A percentile compares a stretch with the other conserved stretches of the same genome.
Conservation (phyloP, 2,888 invertebrate genomes). For the Philonicus albiceps region DNA sequence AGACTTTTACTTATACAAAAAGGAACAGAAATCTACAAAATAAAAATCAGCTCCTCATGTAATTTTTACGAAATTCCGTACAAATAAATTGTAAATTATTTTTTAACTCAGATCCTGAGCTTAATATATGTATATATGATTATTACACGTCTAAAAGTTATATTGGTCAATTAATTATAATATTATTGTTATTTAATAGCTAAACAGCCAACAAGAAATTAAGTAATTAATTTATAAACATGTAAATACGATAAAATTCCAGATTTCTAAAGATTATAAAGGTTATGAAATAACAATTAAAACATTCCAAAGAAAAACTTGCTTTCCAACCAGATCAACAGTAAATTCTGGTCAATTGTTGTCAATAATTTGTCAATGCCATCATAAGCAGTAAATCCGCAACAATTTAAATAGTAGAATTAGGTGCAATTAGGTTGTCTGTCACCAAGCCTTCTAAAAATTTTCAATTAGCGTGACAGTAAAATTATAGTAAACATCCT, state of each 20-base stretch:
- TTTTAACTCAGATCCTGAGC: no score
- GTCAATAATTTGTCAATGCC: not conserved
- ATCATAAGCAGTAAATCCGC: not conserved
- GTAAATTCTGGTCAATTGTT: not conserved
- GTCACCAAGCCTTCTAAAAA: not conserved
- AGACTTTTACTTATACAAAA: no score
- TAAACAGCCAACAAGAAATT: not conserved
- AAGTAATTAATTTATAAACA: not conserved
- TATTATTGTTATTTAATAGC: not conserved
- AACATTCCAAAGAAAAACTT: not conserved
- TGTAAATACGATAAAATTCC: not conserved
- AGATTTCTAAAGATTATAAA: not conserved
- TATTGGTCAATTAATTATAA: not conserved
- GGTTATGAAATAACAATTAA: not conserved
- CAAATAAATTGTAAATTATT: no score
- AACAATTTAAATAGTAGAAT: not conserved
- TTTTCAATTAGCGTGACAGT: not conserved
- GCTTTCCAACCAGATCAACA: not conserved
- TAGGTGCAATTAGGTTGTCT: not conserved
- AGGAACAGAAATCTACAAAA: no score
- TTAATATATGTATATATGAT: no score
- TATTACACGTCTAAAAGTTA: no score
- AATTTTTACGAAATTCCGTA: no score
- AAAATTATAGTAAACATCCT: not conserved
- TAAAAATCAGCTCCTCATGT: no score